These are phyloP conservation scores for Erithacus rubecula DNA, from an alignment of 2,797 vertebrate genomes.

Conservation along the genomic window DNA sequence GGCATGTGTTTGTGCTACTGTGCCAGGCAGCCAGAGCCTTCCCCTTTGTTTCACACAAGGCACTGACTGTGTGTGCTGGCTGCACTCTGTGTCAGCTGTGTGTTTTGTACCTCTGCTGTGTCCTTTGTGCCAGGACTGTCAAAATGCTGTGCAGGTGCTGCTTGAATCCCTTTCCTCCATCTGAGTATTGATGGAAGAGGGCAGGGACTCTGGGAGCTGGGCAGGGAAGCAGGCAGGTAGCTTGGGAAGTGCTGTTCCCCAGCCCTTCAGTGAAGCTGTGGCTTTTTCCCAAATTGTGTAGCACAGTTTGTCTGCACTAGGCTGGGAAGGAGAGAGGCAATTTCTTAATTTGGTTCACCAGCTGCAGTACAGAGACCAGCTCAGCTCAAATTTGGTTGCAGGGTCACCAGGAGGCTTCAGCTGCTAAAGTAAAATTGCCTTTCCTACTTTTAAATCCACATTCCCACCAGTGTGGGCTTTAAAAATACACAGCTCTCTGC, in stretches of 20 bases:
- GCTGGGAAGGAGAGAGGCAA: neutral
- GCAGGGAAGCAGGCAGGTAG: neutral
- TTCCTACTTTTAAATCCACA: neutral
- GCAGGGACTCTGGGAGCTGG: neutral
- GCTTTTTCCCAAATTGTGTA: neutral
- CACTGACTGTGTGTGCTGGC: rapidly evolving
- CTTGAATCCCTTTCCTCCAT: neutral
- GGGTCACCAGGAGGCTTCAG: neutral
- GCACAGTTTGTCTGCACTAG: neutral
- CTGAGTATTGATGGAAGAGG: neutral
- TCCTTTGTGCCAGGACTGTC: neutral
- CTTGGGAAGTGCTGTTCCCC: neutral
- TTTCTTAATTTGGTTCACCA: neutral
- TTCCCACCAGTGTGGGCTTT: neutral
- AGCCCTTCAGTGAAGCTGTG: neutral
- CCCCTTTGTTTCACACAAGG: neutral
- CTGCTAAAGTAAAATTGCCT: neutral
- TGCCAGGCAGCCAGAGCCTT: neutral
- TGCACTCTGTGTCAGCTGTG: neutral
- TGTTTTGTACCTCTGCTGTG: neutral
- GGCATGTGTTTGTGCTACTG: neutral
- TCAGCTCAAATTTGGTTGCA: neutral
- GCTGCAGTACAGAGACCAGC: rapidly evolving
- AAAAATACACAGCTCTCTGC: neutral
- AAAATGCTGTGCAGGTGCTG: neutral